Percentiles rank a stretch among this genome's conserved stretches.
These are phyloP conservation scores for Agonopterix alstromeriana DNA, from an alignment of 2,888 invertebrate genomes.

Conservation along the genomic window DNA sequence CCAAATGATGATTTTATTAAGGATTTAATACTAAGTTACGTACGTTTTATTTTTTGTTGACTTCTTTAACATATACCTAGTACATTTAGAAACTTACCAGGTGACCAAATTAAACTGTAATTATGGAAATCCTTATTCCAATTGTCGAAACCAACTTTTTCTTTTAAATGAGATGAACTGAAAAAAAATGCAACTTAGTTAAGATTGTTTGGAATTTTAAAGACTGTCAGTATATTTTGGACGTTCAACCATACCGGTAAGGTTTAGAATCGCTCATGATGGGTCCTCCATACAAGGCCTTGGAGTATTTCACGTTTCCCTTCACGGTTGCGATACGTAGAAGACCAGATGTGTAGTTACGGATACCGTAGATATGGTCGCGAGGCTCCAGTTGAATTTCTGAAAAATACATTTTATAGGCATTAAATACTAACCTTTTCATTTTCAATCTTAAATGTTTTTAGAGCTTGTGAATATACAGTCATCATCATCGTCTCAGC, in stretches of 20 bases:
- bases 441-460: too few species aligned
- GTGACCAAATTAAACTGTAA: constrained; percentile 83
- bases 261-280: constrained; percentile 52
- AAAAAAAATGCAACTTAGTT: not conserved
- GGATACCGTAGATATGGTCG: constrained; percentile 77
- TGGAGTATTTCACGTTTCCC: constrained; percentile 75
- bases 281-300: constrained; percentile 51
- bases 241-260: constrained; percentile 41
- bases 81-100: constrained; percentile 38
- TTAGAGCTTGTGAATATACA: too few species aligned
- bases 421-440: too few species aligned
- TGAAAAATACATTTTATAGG: constrained; percentile 28
- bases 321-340: constrained; percentile 82
- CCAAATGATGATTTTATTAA: too few species aligned
- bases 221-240: not conserved
- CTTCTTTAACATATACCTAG: too few species aligned
- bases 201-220: not conserved
- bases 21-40: too few species aligned
- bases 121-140: constrained; percentile 81
- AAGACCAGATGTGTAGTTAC: constrained; percentile 80
- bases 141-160: constrained; percentile 41
- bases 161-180: constrained; percentile 29
- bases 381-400: constrained; percentile 81
- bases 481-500: too few species aligned
- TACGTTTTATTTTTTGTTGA: too few species aligned